Percentiles rank a stretch among this genome's conserved stretches.
phyloP scores from a whole-genome alignment of 2,113 vertebrate species.

The Limnothrissa miodon region DNA sequence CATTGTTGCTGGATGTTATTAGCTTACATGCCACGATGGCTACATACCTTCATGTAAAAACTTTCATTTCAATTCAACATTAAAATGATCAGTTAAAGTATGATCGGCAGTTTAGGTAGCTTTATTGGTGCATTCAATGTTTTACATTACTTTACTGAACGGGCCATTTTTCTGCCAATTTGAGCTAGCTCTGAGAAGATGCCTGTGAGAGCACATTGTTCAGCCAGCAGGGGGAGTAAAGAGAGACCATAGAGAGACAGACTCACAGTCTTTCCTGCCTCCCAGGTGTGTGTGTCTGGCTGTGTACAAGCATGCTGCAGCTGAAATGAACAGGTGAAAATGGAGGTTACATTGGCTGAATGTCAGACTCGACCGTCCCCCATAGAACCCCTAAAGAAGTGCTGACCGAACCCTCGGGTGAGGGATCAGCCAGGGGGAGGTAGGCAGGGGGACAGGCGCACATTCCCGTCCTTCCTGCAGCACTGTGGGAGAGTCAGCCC shows the following conservation, averaged over 20 bases:
- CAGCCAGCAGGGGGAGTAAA: constrained; percentile 6
- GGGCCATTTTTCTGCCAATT: background rate
- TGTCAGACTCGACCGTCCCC: background rate
- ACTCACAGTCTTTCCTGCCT: constrained; percentile 75
- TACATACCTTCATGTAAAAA: background rate
- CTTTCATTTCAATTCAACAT: background rate
- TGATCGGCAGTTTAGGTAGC: background rate
- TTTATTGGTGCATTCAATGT: background rate
- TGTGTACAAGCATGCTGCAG: constrained; percentile 62
- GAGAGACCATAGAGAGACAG: background rate
- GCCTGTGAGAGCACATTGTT: background rate
- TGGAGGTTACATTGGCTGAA: constrained; percentile 4
- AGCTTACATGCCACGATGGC: background rate
- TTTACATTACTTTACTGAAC: background rate
- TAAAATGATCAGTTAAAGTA: background rate
- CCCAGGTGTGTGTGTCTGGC: constrained; percentile 67
- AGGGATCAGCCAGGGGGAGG: background rate
- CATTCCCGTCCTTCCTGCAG: background rate
- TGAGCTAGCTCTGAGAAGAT: background rate
- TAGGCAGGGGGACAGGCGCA: background rate
- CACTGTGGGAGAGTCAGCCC: background rate
- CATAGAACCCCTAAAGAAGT: background rate
- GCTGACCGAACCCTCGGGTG: background rate
- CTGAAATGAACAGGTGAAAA: constrained; percentile 54
- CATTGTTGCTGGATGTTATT: background rate